Base-by-base conservation (phyloP, 1,140 invertebrate genomes). In the Copidosoma floridanum region DNA sequence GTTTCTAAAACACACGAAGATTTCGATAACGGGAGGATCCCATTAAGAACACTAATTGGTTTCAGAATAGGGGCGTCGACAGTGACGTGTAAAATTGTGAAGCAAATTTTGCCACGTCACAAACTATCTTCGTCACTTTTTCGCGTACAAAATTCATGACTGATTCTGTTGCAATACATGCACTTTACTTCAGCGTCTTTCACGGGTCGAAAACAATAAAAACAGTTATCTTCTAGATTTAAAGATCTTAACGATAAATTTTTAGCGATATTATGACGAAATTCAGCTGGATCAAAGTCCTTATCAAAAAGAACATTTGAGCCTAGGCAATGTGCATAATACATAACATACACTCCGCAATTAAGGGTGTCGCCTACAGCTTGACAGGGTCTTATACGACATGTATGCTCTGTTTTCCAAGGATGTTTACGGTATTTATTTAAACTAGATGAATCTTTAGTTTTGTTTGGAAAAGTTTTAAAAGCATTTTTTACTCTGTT, bases 401-500 rank as follows among this genome's bases (percentile, higher is more conserved):
- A 3, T n/a, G n/a, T n/a, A n/a, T 47, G 11, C 8, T 27, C 10
- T 2, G n/a, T 11, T 47, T 16, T 24, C 23, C 23, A 47, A 3
- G 5, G 2, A 26, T 14, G 14, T 3, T 26, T 11, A 11, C 2
- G 4, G 2, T 21, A 5, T 20, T 21, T 21, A 3, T 5, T 16
- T 10, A 43, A 43, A 3, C 16, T 20, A 21, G 41, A 43, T 21
- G 10, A 5, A 14, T 10, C 38, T 4, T 40, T 14, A n/a, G 18
- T 21, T 21, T 21, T 46, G 21, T 46, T 44, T 40, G 35, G n/a
- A 51, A 59, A 57, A 41, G 12, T 16, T 21, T 43, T 6, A 23
- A 48, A 54, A 27, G 53, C 27, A 46, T 21, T 38, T 23, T 32
- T 50, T 11, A 16, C 46, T 44, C 47, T 10, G 26, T 56, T n/a